Base-by-base conservation (phyloP, 2,797 vertebrate species). In the Peromyscus aztecus region DNA sequence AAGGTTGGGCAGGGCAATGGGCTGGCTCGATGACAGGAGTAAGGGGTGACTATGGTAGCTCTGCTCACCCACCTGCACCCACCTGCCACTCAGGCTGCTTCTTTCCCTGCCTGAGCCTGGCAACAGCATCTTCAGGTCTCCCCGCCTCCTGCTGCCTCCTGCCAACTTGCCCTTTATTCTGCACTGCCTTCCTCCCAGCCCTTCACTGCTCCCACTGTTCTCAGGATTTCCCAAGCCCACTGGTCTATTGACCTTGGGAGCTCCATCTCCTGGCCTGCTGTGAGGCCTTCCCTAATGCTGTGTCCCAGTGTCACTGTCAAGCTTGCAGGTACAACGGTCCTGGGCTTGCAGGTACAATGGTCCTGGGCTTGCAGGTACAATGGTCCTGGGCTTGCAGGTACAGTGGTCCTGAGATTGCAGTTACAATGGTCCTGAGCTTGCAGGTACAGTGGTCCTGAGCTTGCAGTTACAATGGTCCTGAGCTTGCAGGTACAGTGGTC, bases 201-300 rank as follows among this genome's bases (percentile, higher is more conserved):
- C 59, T 94, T 40, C 19, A 23, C 65, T 82, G 63, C 61, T 77
- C 90, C 85, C 5, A 4, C 43, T n/a, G 21, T 65, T 69, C 75
- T 93, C n/a, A 63, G 91, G 80, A 67, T 29, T 4, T n/a, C 24
- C 37, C 80, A 67, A 61, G 55, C 76, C 69, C 61, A 7, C 0
- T 0, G 3, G 19, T 29, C n/a, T 61, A 3, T 40, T 67, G 61
- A 40, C 55, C 17, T 10, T 1, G 0, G 7, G 43, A 52, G 21
- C 76, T 31, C 76, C 4, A 0, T 23, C 59, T 81, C 34, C 89
- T 21, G 21, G 34, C 65, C 52, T 2, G 1, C 43, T 46, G 43
- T 46, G 43, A 46, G 43, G 43, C 37, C 43, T 12, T 75, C 92
- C 23, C 37, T 34, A 29, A 4, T 6, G 4, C 85, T 63, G 19